Base-by-base conservation (phyloP, 2,888 invertebrate genomes). In the Biston betularia region DNA sequence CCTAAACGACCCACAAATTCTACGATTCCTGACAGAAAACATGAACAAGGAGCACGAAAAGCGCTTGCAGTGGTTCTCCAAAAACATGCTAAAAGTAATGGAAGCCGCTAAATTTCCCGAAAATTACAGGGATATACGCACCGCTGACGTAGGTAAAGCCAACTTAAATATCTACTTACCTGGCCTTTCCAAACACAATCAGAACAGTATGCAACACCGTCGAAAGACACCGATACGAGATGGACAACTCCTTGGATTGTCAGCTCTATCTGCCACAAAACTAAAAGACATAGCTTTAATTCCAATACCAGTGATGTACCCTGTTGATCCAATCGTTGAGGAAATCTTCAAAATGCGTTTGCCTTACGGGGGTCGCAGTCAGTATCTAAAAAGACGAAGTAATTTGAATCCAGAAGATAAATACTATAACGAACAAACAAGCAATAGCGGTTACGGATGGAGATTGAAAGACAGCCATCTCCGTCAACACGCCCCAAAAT, bases 381-480 rank as follows among this genome's bases (percentile, higher is more conserved):
- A 67, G 40, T 80, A 80, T 67, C 69, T 80, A 6, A 74, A 75
- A 11, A 64, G 55, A 45, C 76, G 79, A 42, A 71, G 72, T 35
- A 66, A 63, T 14, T 68, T 68, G 55, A 67, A 63, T 44, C 78
- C 79, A n/a, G 75, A 78, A 61, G 73, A 79, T 15, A 76, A 72
- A 69, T 79, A 76, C 62, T 68, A 75, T 62, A 75, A 72, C 59
- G 74, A 72, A 48, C 73, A 79, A 73, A 79, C 79, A 15, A 76
- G 68, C 50, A 75, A 69, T 57, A 68, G 63, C 50, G 70, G 54
- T 6, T 71, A 71, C 65, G 79, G 80, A n/a, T 80, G 78, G 78
- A 68, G 70, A 54, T 71, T 75, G 52, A 71, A 66, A 6, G 77
- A 77, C 40, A 75, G 73, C 57, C 14, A 59, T 10, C 35, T 63